Conservation (phyloP, 2,113 vertebrate species). For the Eurypyga helias region DNA sequence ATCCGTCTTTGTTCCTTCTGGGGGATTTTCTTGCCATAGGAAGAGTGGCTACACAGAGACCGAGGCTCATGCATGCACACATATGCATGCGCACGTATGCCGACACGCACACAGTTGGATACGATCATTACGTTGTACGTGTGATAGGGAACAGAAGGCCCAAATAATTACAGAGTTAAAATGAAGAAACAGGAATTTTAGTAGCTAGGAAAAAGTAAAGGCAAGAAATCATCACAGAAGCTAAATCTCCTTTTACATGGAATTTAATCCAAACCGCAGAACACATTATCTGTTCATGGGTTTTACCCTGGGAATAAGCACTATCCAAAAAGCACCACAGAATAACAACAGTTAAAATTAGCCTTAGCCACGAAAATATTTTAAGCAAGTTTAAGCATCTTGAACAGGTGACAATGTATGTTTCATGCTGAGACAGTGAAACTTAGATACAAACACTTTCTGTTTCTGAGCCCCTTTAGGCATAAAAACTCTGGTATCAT, state of each 20-base stretch:
- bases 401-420: neutral
- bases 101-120: fast-evolving
- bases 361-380: neutral
- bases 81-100: fast-evolving
- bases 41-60: neutral
- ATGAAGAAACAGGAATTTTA: neutral
- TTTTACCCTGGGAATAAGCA: neutral
- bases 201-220: neutral
- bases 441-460: neutral
- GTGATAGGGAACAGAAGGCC: neutral
- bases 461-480: neutral
- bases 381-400: neutral
- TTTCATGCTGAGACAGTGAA: neutral
- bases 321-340: neutral
- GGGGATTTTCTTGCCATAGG: neutral
- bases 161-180: neutral
- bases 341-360: neutral
- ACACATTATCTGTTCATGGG: neutral
- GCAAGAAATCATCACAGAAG: neutral
- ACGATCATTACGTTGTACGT: neutral
- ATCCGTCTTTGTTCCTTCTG: neutral
- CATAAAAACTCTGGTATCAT: neutral
- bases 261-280: neutral
- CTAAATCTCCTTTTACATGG: neutral
- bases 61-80: neutral